Evolutionary conservation across 1,140 invertebrate genomes (phyloP), one percentile per base, ranked within the genome.

Genomic region (Tetranychus urticae): DNA sequence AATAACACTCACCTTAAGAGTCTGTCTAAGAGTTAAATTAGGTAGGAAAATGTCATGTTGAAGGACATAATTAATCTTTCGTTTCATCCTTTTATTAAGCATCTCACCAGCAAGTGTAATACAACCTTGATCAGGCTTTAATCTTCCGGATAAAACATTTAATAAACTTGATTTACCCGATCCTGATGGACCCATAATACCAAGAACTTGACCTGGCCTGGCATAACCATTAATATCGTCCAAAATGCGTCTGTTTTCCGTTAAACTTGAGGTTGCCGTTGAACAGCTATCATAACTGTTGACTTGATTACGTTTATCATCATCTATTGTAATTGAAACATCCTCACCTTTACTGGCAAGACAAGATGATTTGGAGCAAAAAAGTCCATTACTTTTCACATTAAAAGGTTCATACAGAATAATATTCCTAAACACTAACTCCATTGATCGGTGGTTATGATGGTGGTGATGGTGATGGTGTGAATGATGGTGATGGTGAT

Each of bases 11-110:
- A 82, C 81, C 71, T 81, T 79, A 58, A 88, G 74, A 0, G 85
- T 88, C 71, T 88, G 84, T 60, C 81, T 74, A 23, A 88, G 74
- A 1, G 84, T 88, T 62, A 88, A 75, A 69, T 83, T 82, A 7
- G 84, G 78, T 69, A 87, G 86, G 73, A 88, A 88, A 62, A 86
- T 80, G 68, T 88, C 85, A 68, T 88, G 81, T 69, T 88, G 85
- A 48, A 87, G 76, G 31, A 88, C 85, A 71, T 88, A 88, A 65
- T 84, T 84, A 60, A 88, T 85, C 67, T 80, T 79, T 61, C 84
- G 73, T 61, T 82, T 80, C 76, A 82, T 82, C 67, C 81, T 72
- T 68, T 87, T 87, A 63, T 79, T 82, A 35, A 88, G 70, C n/a
- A 77, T 75, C 61, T 83, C 79, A 7, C 82, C 79, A 70, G 86